Evolutionary conservation across 2,113 vertebrate genomes (phyloP), one percentile per base, ranked within the genome.

Genomic region (Vimba vimba): DNA sequence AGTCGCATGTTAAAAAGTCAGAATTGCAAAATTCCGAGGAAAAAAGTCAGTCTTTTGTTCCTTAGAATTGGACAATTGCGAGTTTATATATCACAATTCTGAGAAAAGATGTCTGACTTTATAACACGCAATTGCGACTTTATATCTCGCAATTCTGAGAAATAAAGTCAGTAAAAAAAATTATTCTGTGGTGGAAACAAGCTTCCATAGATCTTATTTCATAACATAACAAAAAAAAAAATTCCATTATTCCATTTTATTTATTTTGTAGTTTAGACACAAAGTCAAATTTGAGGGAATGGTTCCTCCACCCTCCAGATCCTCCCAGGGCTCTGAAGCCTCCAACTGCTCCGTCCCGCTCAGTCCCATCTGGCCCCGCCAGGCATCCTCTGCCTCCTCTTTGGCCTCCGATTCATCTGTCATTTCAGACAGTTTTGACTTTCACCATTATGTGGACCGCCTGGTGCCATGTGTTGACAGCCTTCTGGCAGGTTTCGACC

Each of bases 211-310:
- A 43, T 43, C 52, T 55, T 55, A 3, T 55, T 19, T 55, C 52
- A 57, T 21, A 57, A 23, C 19, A 57, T 57, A 21, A 43, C 43
- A 43, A 43, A 43, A 8, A 43, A 4, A 19, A 19, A 55, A 55
- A 2, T 2, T 19, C 33, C 33, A 33, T 57, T 21, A 7, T 11
- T 76, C 1, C 3, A 17, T 77, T 50, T 15, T 3, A 25, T 12
- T 33, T 21, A 10, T 17, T 55, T 62, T 86, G 21, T 85, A 96
- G 96, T 96, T 96, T 90, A 92, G 95, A 33, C 95, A 96, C 93
- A 93, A 93, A 83, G 96, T 96, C 79, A 96, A 94, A 89, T 96
- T 96, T 82, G 93, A 96, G 88, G 95, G 92, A 81, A 92, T 95
- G 92, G 93, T 92, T 21, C 79, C 91, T 27, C 90, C 93, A 55